Conservation (phyloP, 2,113 vertebrate genomes). For the Pituophis catenifer region DNA sequence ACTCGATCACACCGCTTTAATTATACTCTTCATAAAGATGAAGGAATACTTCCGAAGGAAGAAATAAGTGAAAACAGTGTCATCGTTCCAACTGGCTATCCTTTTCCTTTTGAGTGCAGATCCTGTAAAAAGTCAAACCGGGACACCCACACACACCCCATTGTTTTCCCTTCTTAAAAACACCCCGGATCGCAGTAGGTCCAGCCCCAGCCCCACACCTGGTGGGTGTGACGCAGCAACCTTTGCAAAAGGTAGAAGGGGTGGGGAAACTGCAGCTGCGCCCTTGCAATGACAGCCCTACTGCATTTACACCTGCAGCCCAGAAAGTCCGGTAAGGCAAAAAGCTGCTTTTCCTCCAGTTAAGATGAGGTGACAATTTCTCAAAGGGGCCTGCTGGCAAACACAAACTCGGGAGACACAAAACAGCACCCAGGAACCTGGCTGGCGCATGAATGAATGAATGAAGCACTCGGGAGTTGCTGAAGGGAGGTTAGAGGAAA, state of each 20-base stretch:
- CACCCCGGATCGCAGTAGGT: neutral
- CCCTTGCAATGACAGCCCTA: neutral
- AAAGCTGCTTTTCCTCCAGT: neutral
- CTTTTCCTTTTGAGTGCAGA: conserved; percentile 12
- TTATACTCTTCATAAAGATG: too few relatives aligned
- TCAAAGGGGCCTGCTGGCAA: neutral
- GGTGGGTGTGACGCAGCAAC: rapidly evolving
- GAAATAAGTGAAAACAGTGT: rapidly evolving
- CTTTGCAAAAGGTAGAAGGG: neutral
- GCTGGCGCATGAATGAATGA: neutral
- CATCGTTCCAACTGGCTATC: neutral
- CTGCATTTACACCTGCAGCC: neutral
- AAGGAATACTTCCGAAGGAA: neutral
- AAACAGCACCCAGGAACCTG: too few relatives aligned
- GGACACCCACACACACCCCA: too few relatives aligned
- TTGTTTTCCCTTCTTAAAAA: neutral
- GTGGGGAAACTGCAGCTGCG: too few relatives aligned
- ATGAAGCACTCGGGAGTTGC: neutral
- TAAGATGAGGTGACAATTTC: neutral
- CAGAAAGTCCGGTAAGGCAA: neutral
- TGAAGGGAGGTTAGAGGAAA: neutral
- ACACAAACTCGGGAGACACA: neutral
- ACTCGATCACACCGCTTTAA: too few relatives aligned
- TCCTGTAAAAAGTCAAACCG: rapidly evolving
- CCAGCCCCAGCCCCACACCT: neutral